Evolutionary conservation across 1,140 invertebrate genomes (phyloP).

Genomic region (Hycleus phaleratus): DNA sequence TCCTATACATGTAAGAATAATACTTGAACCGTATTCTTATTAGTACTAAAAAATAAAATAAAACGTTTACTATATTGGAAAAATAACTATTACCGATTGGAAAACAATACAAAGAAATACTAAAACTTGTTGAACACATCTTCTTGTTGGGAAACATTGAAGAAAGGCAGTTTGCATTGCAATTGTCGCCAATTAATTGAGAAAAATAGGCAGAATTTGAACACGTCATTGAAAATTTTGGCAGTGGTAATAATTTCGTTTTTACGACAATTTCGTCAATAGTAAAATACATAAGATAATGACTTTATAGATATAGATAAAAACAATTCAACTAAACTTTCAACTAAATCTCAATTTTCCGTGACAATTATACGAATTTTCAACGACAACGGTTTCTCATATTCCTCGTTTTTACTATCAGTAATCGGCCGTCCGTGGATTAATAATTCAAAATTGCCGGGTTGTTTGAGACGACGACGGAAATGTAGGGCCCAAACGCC

Average conservation of each 20-base stretch:
- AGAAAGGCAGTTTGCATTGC: not conserved
- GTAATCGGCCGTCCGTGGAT: slow-evolving; percentile 46
- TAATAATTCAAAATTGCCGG: slow-evolving; percentile 50
- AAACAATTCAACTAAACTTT: no score
- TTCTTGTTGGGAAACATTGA: not conserved
- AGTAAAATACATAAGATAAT: no score
- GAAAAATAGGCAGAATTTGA: slow-evolving; percentile 6
- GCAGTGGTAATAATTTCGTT: no score
- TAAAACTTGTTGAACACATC: not conserved
- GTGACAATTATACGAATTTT: slow-evolving; percentile 45
- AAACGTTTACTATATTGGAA: no score
- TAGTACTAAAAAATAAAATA: not conserved
- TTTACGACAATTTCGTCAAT: no score
- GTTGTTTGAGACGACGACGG: slow-evolving; percentile 47
- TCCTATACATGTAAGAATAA: slow-evolving; percentile 10
- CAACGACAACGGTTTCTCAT: slow-evolving; percentile 50
- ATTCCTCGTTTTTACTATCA: slow-evolving; percentile 34
- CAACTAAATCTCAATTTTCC: slow-evolving; percentile 27
- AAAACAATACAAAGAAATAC: not conserved
- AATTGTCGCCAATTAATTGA: slow-evolving; percentile 1
- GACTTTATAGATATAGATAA: no score
- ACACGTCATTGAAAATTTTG: not conserved
- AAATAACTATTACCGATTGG: no score
- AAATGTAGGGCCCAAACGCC: slow-evolving; percentile 59
- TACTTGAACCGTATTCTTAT: slow-evolving; percentile 1